These are phyloP conservation scores for Hyalella azteca DNA, from an alignment of 2,888 invertebrate genomes.

Conservation along the genomic window DNA sequence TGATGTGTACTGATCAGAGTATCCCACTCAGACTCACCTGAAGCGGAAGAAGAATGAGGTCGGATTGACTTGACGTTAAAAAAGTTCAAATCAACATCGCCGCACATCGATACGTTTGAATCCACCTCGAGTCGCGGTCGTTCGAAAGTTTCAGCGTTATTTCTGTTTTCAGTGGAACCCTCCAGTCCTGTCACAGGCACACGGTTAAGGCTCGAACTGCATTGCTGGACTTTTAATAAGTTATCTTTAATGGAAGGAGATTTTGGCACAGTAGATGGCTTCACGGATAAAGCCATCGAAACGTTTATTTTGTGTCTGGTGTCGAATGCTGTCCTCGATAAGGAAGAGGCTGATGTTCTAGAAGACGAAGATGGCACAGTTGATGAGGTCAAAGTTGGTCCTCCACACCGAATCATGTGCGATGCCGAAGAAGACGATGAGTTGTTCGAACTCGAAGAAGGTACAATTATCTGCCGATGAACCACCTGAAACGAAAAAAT, in stretches of 20 bases:
- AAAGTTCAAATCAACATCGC: neutral
- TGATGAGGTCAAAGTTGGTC: neutral
- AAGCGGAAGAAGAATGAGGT: neutral
- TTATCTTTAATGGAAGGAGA: neutral
- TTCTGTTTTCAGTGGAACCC: neutral
- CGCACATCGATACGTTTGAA: neutral
- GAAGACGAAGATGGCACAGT: neutral
- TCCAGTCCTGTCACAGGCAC: neutral
- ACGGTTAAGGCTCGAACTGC: neutral
- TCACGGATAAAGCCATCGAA: slow-evolving; percentile 8
- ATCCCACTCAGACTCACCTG: neutral
- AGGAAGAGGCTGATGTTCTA: neutral
- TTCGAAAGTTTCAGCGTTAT: neutral
- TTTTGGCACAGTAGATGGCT: neutral
- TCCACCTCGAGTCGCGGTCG: neutral
- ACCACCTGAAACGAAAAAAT: neutral
- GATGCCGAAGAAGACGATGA: neutral
- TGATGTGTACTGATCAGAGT: no score
- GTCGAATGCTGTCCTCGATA: neutral
- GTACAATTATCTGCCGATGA: slow-evolving; percentile 2
- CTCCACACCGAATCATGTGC: neutral
- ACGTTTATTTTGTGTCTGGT: slow-evolving; percentile 11
- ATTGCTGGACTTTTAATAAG: neutral
- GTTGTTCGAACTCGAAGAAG: neutral
- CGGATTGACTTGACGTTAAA: neutral